Conservation (phyloP, 1,140 invertebrate genomes). For the Cotesia chilonis region DNA sequence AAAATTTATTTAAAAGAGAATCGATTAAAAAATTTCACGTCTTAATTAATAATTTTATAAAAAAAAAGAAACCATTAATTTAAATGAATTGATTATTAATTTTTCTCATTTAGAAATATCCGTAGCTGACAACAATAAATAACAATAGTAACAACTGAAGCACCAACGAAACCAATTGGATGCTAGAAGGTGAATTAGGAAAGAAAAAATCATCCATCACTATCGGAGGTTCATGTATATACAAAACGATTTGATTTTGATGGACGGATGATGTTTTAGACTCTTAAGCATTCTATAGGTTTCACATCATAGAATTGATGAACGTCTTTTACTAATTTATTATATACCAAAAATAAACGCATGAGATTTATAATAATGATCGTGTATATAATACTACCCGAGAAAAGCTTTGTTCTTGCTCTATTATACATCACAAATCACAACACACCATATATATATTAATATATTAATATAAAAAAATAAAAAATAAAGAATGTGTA, state of each 20-base stretch:
- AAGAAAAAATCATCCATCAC: conserved; percentile 65
- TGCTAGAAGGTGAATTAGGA: conserved; percentile 19
- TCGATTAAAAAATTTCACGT: too few species aligned
- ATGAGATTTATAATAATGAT: conserved; percentile 58
- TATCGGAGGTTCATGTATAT: conserved; percentile 13
- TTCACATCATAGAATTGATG: conserved; percentile 60
- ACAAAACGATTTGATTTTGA: conserved; percentile 43
- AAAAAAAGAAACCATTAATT: too few species aligned
- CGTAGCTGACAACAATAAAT: too few species aligned
- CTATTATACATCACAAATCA: neutral
- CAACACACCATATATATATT: neutral
- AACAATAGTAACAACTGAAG: too few species aligned
- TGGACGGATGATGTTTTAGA: conserved; percentile 57
- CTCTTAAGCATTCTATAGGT: conserved; percentile 53
- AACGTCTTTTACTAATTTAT: conserved; percentile 64
- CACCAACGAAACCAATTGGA: neutral
- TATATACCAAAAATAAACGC: conserved; percentile 52
- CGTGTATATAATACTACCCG: conserved; percentile 30
- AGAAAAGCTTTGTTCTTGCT: conserved; percentile 21
- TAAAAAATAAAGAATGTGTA: too few species aligned
- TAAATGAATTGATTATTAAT: too few species aligned
- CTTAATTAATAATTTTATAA: too few species aligned
- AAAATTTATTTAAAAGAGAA: too few species aligned
- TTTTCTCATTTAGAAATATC: too few species aligned
- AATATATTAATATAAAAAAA: neutral